Percentiles rank a stretch among this genome's conserved stretches.
phyloP scores from a whole-genome alignment of 1,140 invertebrate genomes.

The Batillaria attramentaria region DNA sequence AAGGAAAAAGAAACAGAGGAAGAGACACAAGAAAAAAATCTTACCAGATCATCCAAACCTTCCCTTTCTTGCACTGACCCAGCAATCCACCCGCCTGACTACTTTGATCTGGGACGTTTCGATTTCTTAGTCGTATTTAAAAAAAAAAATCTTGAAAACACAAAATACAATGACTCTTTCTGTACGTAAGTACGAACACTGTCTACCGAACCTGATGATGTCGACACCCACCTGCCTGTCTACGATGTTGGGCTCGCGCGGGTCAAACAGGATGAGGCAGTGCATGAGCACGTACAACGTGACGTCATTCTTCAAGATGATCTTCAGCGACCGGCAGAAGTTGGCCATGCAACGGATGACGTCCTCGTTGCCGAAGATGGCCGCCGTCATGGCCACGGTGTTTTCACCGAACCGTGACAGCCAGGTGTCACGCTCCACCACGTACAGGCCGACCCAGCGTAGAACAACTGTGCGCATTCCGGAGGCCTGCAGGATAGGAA shows the following conservation, averaged over 20 bases:
- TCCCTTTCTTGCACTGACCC: no score
- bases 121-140: no score
- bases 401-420: slow-evolving; percentile 50
- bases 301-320: slow-evolving; percentile 32
- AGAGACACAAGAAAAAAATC: no score
- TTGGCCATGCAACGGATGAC: slow-evolving; percentile 14
- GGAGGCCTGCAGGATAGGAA: slow-evolving; percentile 9
- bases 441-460: slow-evolving; percentile 54
- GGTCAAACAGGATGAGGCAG: slow-evolving; percentile 32
- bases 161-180: no score
- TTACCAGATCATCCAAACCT: no score
- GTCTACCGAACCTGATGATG: no score
- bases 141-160: no score
- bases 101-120: no score
- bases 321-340: slow-evolving; percentile 25
- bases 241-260: slow-evolving; percentile 14
- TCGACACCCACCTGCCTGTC: no score
- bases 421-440: slow-evolving; percentile 55
- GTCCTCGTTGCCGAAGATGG: slow-evolving; percentile 24
- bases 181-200: no score
- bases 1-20: no score
- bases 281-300: slow-evolving; percentile 24
- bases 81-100: no score
- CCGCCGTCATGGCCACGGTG: background rate
- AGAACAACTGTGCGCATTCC: slow-evolving; percentile 49